Evolutionary conservation across 2,113 vertebrate genomes (phyloP), one percentile per base, ranked within the genome.

Genomic region (Piaya cayana): DNA sequence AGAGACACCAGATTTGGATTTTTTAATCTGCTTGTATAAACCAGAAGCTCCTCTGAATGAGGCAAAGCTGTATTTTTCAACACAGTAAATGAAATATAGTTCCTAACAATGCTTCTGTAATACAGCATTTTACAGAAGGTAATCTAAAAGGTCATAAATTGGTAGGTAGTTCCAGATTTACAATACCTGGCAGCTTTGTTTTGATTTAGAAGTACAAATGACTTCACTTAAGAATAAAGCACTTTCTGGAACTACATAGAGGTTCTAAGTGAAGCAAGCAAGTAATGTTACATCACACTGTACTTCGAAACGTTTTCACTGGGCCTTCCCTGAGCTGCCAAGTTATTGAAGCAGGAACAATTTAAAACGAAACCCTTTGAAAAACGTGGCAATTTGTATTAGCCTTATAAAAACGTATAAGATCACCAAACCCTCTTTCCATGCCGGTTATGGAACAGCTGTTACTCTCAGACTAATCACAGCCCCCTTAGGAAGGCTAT

Each of bases 121-220:
- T 16, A 75, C 7, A 36, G 27, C 49, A 78, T 13, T 37, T 86
- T 62, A 53, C 43, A 92, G 72, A 62, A 65, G 49, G 43, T 72
- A 67, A 88, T 63, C 42, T 53, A 15, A 64, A 42, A 49, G 84
- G 72, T 39, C 49, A 52, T 81, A 82, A 75, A 62, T 42, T 60
- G 22, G 39, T 78, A 86, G 62, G 49, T 52, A 92, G 39, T 4
- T 7, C 39, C 42, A 58, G 65, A 88, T 64, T 67, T 94, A 88
- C 36, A 90, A 10, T 32, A 43, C n/a, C 81, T 68, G 52, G 60
- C 81, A 45, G 37, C 27, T 91, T 77, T 36, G n/a, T 93, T 88
- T 79, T 70, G 71, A 91, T 90, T 96, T 93, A 50, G 42, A 71
- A 56, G 82, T 43, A 49, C 21, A 75, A 67, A 62, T 26, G 20